Evolutionary conservation across 2,113 vertebrate genomes (phyloP), one percentile per base, ranked within the genome.

Genomic region (Labrus mixtus): DNA sequence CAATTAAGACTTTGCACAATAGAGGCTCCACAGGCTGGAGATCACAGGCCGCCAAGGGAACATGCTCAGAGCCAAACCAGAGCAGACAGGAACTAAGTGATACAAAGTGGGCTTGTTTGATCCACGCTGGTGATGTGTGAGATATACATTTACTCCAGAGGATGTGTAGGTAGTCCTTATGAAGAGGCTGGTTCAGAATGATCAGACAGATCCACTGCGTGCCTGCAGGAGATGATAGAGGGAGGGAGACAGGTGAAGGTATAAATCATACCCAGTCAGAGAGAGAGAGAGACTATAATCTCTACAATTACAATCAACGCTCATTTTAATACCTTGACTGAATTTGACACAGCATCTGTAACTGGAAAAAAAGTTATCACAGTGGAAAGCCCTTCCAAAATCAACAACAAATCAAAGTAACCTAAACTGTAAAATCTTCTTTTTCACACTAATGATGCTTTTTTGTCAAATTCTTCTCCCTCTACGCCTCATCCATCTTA

Each of bases 141-240:
- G 50, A 55, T 33, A 4, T 94, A 95, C 95, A 93, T 95, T 95
- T 95, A 65, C 36, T 91, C 95, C 95, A 95, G 17, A 95, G 86
- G 29, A 90, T 48, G 29, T 87, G 65, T 13, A 95, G 86, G 86
- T 91, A 87, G 60, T 85, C 76, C 56, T 91, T 68, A 57, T 94
- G 92, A 70, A 94, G 61, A 4, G 93, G 93, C 82, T 95, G 94
- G 78, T 95, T 95, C 51, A 95, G 89, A 76, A 95, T 90, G 64
- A 95, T 84, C 79, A 95, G 81, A 73, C 91, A 92, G 55, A 95
- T 93, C 73, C 58, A 93, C 76, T 94, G 94, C 17, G 62, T 91
- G 82, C 95, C 94, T 95, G 78, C 2, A 53, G 37, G 78, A 59
- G 54, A 63, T 57, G n/a, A 86, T 1, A 59, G 37, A 54, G 19